Evolutionary conservation across 2,113 vertebrate species (phyloP).

Genomic region (Delphinus delphis): DNA sequence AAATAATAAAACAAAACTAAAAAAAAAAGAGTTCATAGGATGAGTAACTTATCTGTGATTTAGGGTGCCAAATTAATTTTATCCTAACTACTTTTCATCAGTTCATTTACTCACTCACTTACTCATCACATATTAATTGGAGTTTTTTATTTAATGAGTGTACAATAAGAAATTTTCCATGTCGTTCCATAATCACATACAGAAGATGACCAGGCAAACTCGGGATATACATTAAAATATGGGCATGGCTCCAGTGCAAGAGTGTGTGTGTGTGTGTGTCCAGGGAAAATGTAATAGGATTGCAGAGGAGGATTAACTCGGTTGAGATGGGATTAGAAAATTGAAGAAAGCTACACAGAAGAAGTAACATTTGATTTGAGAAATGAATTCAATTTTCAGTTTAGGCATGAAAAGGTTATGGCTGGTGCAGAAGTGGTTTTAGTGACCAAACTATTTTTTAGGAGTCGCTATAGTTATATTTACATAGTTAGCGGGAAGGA

Average conservation of each 20-base stretch:
- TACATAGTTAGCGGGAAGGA: background rate
- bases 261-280: background rate
- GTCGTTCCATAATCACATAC: background rate
- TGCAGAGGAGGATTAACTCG: background rate
- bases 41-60: background rate
- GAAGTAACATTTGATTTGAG: background rate
- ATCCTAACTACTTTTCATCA: background rate
- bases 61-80: background rate
- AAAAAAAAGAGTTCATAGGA: background rate
- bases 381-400: conserved; percentile 6
- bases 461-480: background rate
- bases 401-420: background rate
- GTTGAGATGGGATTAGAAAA: background rate
- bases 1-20: too few species aligned
- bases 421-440: background rate
- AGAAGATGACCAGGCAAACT: background rate
- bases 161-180: background rate
- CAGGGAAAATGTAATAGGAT: background rate
- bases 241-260: background rate
- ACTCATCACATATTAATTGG: background rate
- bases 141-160: background rate
- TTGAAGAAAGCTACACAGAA: background rate
- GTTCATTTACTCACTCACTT: background rate
- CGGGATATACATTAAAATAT: background rate
- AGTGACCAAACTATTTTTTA: background rate